Percentiles rank a stretch among this genome's conserved stretches.
Conservation (phyloP, 1,140 invertebrate genomes). For the Hylaeus anthracinus region DNA sequence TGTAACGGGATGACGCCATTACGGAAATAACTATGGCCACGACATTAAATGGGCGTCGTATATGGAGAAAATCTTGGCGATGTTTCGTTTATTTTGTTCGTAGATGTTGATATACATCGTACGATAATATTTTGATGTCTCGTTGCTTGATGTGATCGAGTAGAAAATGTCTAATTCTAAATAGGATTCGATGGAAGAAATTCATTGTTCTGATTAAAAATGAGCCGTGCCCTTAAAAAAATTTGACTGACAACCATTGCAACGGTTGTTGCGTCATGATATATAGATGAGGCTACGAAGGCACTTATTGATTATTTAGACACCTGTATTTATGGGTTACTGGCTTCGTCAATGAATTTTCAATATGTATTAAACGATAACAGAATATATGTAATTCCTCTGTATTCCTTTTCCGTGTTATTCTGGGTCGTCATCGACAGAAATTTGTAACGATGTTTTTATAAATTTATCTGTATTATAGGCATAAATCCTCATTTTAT, state of each 20-base stretch:
- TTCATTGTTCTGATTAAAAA: not conserved
- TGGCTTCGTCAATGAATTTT: not conserved
- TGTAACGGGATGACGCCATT: conserved; percentile 56
- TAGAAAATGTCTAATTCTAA: not conserved
- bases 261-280: conserved; percentile 26
- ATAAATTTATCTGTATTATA: not conserved
- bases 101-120: too few species aligned
- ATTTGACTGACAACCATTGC: conserved; percentile 12
- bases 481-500: conserved; percentile 4
- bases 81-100: conserved; percentile 27
- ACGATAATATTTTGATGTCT: not conserved
- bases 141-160: not conserved
- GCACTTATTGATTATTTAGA: conserved; percentile 47
- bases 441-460: not conserved
- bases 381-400: not conserved
- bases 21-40: conserved; percentile 55
- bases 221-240: not conserved
- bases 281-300: conserved; percentile 28
- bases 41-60: conserved; percentile 43
- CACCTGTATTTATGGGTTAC: conserved; percentile 16
- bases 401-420: not conserved
- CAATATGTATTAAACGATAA: not conserved
- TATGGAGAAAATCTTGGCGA: conserved; percentile 43
- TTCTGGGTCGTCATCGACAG: conserved; percentile 9
- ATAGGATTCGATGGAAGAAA: not conserved